These are phyloP conservation scores for Aphaenogaster rudis DNA, from an alignment of 1,140 invertebrate species.

Conservation along the genomic window DNA sequence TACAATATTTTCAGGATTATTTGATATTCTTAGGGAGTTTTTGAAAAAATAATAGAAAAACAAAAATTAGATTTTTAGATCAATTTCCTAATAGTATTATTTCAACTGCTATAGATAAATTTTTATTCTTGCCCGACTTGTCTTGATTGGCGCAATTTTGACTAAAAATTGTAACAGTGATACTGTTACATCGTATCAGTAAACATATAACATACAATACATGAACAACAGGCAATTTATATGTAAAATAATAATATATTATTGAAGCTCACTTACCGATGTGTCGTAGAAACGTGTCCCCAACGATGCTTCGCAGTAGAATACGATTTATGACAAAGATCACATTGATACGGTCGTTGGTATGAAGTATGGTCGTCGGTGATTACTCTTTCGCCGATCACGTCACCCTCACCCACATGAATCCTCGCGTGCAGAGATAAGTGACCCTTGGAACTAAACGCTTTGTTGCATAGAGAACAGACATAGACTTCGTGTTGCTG, in stretches of 20 bases:
- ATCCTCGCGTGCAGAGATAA: constrained; percentile 86
- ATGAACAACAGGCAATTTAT: neutral
- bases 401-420: constrained; percentile 85
- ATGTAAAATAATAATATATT: neutral
- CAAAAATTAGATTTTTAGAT: neutral
- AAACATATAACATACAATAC: too few species aligned
- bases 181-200: neutral
- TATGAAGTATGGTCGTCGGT: constrained; percentile 86
- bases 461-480: constrained; percentile 87
- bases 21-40: neutral
- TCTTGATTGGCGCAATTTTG: neutral
- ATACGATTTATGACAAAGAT: constrained; percentile 87
- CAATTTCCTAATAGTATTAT: neutral
- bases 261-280: constrained; percentile 77
- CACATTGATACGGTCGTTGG: constrained; percentile 87
- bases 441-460: constrained; percentile 87
- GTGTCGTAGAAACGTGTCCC: constrained; percentile 87
- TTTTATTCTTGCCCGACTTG: neutral
- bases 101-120: neutral
- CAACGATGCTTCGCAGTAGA: constrained; percentile 87
- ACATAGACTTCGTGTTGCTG: constrained; percentile 86
- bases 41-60: neutral
- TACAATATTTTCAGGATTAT: neutral
- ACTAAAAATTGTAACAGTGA: constrained; percentile 1
- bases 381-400: constrained; percentile 86